Evolutionary conservation across 2,113 vertebrate genomes (phyloP), one percentile per base, ranked within the genome.

Genomic region (Pomatostomus ruficeps): DNA sequence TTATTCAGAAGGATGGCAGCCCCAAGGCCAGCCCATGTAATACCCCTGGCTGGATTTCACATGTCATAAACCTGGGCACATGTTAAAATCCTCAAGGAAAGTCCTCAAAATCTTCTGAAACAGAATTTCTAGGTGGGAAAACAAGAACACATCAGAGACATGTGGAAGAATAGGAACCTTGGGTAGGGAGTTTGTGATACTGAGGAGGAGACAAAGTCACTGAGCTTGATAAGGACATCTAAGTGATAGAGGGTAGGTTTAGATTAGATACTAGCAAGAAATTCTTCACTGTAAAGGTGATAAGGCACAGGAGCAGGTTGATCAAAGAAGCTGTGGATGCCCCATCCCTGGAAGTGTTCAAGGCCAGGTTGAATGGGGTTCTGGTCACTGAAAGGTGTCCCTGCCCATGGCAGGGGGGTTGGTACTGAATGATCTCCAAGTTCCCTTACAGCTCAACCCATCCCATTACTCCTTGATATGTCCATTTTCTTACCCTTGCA

Each of bases 21-120:
- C 23, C 23, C 51, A 42, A 4, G 2, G 4, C 13, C 40, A 2
- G 1, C 20, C 33, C 18, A 4, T 19, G 35, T 2, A 2, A 20
- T 8, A 26, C 4, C 45, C 35, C 40, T 72, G 62, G 7, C 20
- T 45, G 21, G 23, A 25, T 29, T 68, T 54, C 35, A 52, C 10
- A 0, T 4, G 17, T 33, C 65, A 48, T 76, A 49, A 84, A 74
- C 43, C 43, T 29, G 40, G 45, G 7, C 5, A 59, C 46, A 26
- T 7, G 28, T 26, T 14, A 11, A 61, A 70, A 25, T 61, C 28
- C 26, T 76, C 58, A 45, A 65, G 57, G 65, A 11, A 59, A 57
- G 25, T 61, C n/a, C 43, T 85, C 55, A 29, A 72, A 68, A 61
- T 75, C 42, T 72, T 43, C 49, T 35, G 26, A 21, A 58, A 9